Conservation (phyloP, 2,888 invertebrate species). For the Ptilodon capucinus region DNA sequence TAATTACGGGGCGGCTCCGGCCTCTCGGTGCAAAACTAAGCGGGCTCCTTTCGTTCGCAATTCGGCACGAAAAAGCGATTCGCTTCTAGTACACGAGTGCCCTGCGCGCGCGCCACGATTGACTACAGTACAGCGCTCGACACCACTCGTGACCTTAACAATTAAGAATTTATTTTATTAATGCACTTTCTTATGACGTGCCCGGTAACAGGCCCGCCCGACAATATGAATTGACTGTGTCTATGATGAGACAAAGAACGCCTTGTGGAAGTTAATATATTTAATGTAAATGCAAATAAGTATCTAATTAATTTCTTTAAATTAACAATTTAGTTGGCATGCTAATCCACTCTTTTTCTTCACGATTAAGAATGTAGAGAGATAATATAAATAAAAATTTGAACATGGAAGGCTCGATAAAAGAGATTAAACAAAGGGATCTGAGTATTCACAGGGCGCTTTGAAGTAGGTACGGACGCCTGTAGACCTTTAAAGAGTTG, state of each 20-base stretch:
- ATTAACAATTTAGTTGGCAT: constrained; percentile 9
- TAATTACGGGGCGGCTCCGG: constrained; percentile 44
- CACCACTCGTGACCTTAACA: constrained; percentile 74
- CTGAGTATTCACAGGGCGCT: too few relatives aligned
- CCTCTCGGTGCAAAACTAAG: constrained; percentile 68
- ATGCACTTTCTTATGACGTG: constrained; percentile 78
- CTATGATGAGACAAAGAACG: constrained; percentile 49
- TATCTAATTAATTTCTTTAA: constrained; percentile 2
- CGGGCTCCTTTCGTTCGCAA: constrained; percentile 61
- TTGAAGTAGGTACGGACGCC: too few relatives aligned
- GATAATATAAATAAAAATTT: constrained; percentile 1
- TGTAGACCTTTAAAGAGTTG: too few relatives aligned
- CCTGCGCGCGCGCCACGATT: constrained; percentile 70
- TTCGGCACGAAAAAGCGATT: constrained; percentile 62
- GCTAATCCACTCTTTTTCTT: constrained; percentile 34
- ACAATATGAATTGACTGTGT: constrained; percentile 32
- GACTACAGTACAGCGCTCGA: constrained; percentile 70
- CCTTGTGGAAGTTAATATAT: constrained; percentile 10
- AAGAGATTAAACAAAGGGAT: not conserved
- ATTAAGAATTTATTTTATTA: constrained; percentile 79
- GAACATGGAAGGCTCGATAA: not conserved
- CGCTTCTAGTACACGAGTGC: constrained; percentile 80
- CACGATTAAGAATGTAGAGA: constrained; percentile 38
- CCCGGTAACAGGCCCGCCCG: constrained; percentile 37
- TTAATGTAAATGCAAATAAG: constrained; percentile 14